Conservation (phyloP, 2,888 invertebrate genomes). For the Adelphocoris suturalis region DNA sequence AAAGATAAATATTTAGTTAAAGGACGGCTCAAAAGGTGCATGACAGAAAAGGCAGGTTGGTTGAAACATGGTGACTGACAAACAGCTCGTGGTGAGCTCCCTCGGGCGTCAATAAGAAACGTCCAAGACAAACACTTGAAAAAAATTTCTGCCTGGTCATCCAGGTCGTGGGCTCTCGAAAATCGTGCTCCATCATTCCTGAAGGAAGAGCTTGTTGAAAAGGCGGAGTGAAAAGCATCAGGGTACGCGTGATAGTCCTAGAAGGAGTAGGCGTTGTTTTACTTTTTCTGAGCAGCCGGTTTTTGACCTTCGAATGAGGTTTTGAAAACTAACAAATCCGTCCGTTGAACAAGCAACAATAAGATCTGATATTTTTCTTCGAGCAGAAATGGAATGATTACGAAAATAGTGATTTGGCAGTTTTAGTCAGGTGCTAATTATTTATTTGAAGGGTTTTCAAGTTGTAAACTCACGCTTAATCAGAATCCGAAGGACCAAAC, state of each 20-base stretch:
- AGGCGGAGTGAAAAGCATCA: constrained; percentile 15
- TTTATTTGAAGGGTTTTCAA: too few relatives aligned
- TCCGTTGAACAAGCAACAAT: constrained; percentile 4
- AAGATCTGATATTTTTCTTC: neutral
- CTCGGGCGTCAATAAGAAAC: neutral
- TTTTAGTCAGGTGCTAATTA: neutral
- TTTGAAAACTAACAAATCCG: constrained; percentile 26
- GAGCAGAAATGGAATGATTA: neutral
- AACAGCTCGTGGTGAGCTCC: constrained; percentile 6
- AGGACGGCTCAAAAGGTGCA: neutral
- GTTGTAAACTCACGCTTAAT: too few relatives aligned
- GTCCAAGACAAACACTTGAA: constrained; percentile 46
- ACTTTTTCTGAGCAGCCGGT: neutral
- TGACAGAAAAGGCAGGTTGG: constrained; percentile 4
- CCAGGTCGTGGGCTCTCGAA: constrained; percentile 60
- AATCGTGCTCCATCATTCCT: constrained; percentile 60
- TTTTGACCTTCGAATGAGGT: neutral
- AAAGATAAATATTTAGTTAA: neutral
- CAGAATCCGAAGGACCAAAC: too few relatives aligned
- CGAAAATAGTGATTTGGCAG: neutral
- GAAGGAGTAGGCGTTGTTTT: constrained; percentile 49
- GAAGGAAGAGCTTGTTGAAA: constrained; percentile 11
- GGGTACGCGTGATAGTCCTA: neutral
- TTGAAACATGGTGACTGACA: constrained; percentile 45
- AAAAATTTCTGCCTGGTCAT: constrained; percentile 61